Base-by-base conservation (phyloP, 2,888 invertebrate species). In the Oxytorus armatus region DNA sequence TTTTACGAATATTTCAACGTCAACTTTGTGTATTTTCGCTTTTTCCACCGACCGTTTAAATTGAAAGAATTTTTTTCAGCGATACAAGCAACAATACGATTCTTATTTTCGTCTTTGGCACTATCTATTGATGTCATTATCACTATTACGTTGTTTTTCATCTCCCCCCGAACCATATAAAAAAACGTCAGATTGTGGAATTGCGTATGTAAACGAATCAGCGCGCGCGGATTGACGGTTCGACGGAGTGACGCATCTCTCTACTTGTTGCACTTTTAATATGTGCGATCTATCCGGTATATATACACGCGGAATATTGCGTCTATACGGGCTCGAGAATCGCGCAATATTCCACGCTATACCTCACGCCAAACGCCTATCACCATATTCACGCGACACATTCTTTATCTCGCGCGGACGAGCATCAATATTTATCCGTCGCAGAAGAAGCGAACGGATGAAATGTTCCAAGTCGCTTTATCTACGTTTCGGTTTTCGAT, bases 341-440 rank as follows among this genome's bases (percentile, higher is more conserved):
- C 59, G 61, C 42, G 68, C 39, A 76, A 76, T 44, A 69, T 61
- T 14, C 36, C 75, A 18, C 4, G 14, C 25, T 51, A 44, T 49
- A 16, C 39, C 49, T 57, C 33, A 49, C 42, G 29, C 59, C 18
- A 39, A 47, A 51, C 57, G 66, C 51, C 51, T 47, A 33, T 65
- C 65, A 11, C 55, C n/a, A 55, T 65, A 74, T 55, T 55, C 74
- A 65, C 36, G 55, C n/a, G 36, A 74, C 65, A 74, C 65, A 74
- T 55, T 55, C 65, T 53, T 55, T 55, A 18, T 14, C 42, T n/a
- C n/a, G n/a, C n/a, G n/a, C 21, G 14, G 47, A 33, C 57, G 57
- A 5, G 21, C 65, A 70, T 70, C 57, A 77, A 72, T 77, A 77
- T 77, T 72, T 77, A 77, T 77, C 59, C 18, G 3, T 39, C 33